phyloP scores from a whole-genome alignment of 1,140 invertebrate species.

The Nephila pilipes region DNA sequence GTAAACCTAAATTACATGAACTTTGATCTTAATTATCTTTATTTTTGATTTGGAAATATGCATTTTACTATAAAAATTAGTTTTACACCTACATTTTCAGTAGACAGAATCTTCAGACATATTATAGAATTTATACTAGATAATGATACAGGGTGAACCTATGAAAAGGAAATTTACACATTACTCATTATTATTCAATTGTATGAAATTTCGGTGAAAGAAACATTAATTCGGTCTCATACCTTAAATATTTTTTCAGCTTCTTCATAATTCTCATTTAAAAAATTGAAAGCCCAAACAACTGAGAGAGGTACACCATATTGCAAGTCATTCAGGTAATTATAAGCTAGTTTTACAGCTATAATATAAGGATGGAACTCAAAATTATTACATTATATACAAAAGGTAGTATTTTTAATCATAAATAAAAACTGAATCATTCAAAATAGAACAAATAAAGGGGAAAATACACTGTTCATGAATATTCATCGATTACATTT shows the following conservation, averaged over 20 bases:
- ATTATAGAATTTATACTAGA: constrained; percentile 20
- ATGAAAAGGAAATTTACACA: background rate
- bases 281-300: constrained; percentile 60
- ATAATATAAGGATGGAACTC: background rate
- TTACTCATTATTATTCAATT: background rate
- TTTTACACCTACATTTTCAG: constrained; percentile 54
- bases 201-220: background rate
- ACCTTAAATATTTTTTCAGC: constrained; percentile 56
- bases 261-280: constrained; percentile 44
- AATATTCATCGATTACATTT: no score
- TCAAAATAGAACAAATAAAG: no score
- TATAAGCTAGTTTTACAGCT: constrained; percentile 49
- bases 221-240: background rate
- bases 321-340: background rate
- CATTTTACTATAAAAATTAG: background rate
- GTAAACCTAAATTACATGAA: background rate
- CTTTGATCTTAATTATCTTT: no score
- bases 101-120: constrained; percentile 39
- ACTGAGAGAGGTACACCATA: constrained; percentile 60
- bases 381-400: background rate
- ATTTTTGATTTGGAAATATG: no score
- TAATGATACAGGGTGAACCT: constrained; percentile 47
- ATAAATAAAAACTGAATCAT: background rate
- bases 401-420: background rate
- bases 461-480: no score